These are phyloP conservation scores for Myotis yumanensis DNA, from an alignment of 2,113 vertebrate species.

Conservation along the genomic window DNA sequence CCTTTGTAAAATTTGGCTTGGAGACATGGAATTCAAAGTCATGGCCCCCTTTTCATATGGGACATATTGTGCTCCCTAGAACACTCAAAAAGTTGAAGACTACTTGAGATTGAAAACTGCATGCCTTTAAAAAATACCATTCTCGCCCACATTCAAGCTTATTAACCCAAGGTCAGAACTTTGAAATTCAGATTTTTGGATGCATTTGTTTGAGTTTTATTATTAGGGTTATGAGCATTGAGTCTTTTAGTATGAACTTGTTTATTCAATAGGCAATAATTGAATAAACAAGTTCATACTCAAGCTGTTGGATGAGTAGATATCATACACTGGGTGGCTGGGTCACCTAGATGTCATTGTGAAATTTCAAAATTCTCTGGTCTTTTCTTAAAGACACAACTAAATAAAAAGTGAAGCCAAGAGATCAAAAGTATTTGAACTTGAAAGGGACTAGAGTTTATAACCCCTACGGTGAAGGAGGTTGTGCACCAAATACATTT, in stretches of 20 bases:
- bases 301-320: not conserved
- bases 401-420: not conserved
- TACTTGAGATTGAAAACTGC: not conserved
- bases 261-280: not conserved
- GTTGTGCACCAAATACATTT: not conserved
- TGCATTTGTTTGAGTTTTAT: conserved; percentile 2
- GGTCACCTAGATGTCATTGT: not conserved
- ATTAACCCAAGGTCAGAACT: conserved; percentile 47
- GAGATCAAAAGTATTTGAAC: conserved; percentile 5
- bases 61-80: not conserved
- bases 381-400: not conserved
- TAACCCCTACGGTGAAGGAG: not conserved
- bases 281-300: no score
- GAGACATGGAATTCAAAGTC: not conserved
- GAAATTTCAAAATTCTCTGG: not conserved
- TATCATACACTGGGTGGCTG: no score
- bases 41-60: not conserved
- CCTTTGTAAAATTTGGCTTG: not conserved
- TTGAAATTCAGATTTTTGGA: conserved; percentile 37
- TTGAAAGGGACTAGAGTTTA: conserved; percentile 41
- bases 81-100: not conserved
- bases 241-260: not conserved
- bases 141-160: not conserved
- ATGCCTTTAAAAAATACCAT: conserved; percentile 25
- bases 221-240: not conserved